Evolutionary conservation across 2,888 invertebrate genomes (phyloP).

Genomic region (Mythimna ferrago): DNA sequence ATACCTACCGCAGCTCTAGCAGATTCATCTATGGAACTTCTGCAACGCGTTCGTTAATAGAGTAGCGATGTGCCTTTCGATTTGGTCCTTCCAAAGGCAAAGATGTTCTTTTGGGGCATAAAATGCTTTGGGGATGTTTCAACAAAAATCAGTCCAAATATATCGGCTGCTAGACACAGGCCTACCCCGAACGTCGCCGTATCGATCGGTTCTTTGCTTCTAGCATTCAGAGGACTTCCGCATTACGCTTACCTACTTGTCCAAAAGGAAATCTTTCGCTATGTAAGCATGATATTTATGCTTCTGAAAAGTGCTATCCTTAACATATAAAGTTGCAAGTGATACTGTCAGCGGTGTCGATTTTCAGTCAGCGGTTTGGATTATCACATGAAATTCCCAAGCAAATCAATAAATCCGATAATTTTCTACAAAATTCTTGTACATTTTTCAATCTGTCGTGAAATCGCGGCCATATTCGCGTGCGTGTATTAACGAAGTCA

Average conservation of each 20-base stretch:
- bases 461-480: slow-evolving; percentile 40
- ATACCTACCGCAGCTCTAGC: too few relatives aligned
- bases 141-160: not conserved
- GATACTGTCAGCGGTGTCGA: too few relatives aligned
- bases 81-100: too few relatives aligned
- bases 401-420: not conserved
- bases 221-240: not conserved
- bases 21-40: not conserved
- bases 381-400: not conserved
- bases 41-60: too few relatives aligned
- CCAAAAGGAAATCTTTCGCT: not conserved
- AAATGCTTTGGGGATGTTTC: not conserved
- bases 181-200: not conserved
- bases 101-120: not conserved
- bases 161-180: not conserved
- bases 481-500: slow-evolving; percentile 43
- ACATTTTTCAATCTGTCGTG: slow-evolving; percentile 13
- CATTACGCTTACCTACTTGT: not conserved
- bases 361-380: not conserved
- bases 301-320: not conserved
- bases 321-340: not conserved
- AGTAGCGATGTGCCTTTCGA: too few relatives aligned
- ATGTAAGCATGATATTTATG: not conserved
- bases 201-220: not conserved
- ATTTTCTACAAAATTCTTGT: slow-evolving; percentile 14